These are phyloP conservation scores for Oncopodura yosiiana DNA, from an alignment of 1,140 invertebrate genomes.

Conservation along the genomic window DNA sequence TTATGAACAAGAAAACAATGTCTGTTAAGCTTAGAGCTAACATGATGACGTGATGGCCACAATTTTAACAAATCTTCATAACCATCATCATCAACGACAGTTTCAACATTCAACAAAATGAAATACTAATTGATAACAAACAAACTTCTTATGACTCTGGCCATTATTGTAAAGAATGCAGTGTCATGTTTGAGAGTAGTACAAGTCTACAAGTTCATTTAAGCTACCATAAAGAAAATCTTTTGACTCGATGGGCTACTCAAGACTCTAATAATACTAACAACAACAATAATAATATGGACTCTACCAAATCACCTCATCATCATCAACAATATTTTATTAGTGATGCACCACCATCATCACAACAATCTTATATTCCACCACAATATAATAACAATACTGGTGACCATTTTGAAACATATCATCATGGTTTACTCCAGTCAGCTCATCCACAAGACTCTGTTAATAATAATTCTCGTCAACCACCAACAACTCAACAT, in stretches of 20 bases:
- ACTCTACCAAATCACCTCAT: conserved; percentile 29
- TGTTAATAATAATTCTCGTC: conserved; percentile 1
- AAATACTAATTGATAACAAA: not conserved
- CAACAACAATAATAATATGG: conserved; percentile 30
- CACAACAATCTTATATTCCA: conserved; percentile 7
- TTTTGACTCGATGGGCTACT: conserved; percentile 63
- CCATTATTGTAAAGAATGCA: conserved; percentile 57
- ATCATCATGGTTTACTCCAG: not conserved
- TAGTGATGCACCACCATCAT: not conserved
- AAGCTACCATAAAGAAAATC: conserved; percentile 64
- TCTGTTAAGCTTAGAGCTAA: no score
- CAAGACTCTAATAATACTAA: conserved; percentile 39
- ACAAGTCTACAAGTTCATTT: conserved; percentile 66
- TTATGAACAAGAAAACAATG: no score
- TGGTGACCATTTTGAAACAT: conserved; percentile 18
- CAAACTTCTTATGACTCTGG: conserved; percentile 16
- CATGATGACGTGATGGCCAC: no score
- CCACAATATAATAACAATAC: conserved; percentile 22
- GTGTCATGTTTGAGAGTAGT: conserved; percentile 58
- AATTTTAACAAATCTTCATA: not conserved
- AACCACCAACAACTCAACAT: conserved; percentile 6
- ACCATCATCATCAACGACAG: not conserved
- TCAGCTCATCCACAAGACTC: conserved; percentile 9
- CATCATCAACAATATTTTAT: conserved; percentile 27
- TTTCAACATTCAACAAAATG: conserved; percentile 18